Percentiles rank a stretch among this genome's conserved stretches.
These are phyloP conservation scores for Seriola rivoliana DNA, from an alignment of 2,113 vertebrate species.

Conservation along the genomic window DNA sequence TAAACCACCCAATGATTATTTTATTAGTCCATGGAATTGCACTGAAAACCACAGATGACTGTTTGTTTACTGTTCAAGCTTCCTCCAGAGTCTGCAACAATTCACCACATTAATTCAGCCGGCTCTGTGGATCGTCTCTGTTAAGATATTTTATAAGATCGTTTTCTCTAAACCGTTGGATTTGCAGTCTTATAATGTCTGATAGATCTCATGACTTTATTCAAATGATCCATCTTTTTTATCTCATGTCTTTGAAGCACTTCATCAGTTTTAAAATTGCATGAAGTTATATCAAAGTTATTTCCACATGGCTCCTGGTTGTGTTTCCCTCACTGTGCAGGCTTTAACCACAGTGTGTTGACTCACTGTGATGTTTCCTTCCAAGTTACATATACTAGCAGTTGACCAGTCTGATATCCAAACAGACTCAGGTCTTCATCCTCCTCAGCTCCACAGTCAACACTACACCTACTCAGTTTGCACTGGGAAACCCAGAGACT, in stretches of 20 bases:
- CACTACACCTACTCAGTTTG: neutral
- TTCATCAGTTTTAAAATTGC: neutral
- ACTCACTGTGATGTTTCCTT: neutral
- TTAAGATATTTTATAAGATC: neutral
- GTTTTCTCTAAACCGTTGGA: neutral
- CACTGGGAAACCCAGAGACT: slow-evolving; percentile 1
- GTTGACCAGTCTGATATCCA: neutral
- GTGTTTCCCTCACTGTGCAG: neutral
- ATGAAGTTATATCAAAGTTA: neutral
- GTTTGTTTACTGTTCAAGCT: neutral
- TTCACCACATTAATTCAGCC: neutral
- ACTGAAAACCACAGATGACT: neutral
- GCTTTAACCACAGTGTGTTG: neutral
- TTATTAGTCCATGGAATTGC: neutral
- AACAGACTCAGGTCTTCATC: neutral
- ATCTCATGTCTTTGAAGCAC: neutral
- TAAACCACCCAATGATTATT: neutral
- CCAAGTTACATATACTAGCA: neutral
- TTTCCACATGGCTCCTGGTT: neutral
- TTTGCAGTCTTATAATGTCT: neutral
- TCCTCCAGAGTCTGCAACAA: neutral
- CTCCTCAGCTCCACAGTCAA: neutral
- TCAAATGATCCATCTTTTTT: neutral
- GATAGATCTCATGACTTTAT: neutral
- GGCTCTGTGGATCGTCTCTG: neutral